Evolutionary conservation across 2,797 vertebrate genomes (phyloP), one percentile per base, ranked within the genome.

Genomic region (Gymnodraco acuticeps): DNA sequence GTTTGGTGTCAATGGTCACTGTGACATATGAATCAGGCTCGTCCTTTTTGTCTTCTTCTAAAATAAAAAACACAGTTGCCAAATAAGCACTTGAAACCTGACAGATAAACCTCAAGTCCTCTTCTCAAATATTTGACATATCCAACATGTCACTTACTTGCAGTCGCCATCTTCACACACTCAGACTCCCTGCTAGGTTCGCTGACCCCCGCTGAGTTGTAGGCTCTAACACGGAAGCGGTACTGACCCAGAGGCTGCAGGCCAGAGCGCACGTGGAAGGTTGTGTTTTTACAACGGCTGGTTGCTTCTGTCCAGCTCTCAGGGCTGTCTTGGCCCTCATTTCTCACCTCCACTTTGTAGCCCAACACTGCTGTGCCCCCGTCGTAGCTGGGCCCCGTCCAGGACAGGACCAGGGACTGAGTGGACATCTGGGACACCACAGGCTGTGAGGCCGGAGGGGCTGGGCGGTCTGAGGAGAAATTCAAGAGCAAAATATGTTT

Each of bases 361-460:
- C 91, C 93, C 47, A 93, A 75, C 54, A 96, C 84, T 1, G 93
- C 94, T 0, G 93, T 92, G 69, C 96, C 96, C 0, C 96, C 95
- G 52, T 96, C 95, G 17, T 94, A 96, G 76, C 86, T 86, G 13
- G 95, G 95, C 0, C 96, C 95, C 0, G 91, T 93, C 96, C 96
- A 96, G 74, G 94, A 95, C 58, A 96, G 89, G 43, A 94, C 94
- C 76, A 96, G 87, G 53, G 95, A 95, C 7, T 86, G 45, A 2
- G 75, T 47, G 45, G 92, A 89, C 64, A 95, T 72, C 75, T 94
- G 87, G 23, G 95, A 96, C 42, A 95, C 64, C 1, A 89, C 88
- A 0, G 95, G 96, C 0, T 93, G 89, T 53, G 95, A 95, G 7
- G 91, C 91, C 0, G 96, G 95, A 0, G 92, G 94, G 48, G 95